These are phyloP conservation scores for Hoplodrina blanda DNA, from an alignment of 2,888 invertebrate genomes.

Conservation along the genomic window DNA sequence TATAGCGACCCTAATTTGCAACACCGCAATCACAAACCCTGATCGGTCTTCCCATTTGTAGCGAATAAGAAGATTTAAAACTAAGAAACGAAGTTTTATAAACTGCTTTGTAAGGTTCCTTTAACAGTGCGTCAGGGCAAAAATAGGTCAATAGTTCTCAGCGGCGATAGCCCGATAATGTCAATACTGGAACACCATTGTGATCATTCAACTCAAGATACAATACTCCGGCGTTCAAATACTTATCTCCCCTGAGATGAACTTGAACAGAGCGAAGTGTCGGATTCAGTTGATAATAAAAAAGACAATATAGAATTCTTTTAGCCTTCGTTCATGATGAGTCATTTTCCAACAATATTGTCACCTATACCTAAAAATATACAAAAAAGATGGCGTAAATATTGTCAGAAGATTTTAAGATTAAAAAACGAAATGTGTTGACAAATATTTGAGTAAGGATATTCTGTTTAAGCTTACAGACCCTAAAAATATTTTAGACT, in stretches of 20 bases:
- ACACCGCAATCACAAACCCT: too few relatives aligned
- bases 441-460: conserved; percentile 11
- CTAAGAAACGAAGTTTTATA: too few relatives aligned
- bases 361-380: background rate
- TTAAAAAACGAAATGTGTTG: conserved; percentile 22
- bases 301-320: conserved; percentile 15
- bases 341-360: conserved; percentile 18
- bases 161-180: conserved; percentile 40
- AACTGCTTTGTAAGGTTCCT: background rate
- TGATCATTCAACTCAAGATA: conserved; percentile 41
- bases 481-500: background rate
- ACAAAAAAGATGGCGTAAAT: background rate
- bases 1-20: too few relatives aligned
- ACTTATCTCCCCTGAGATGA: conserved; percentile 48
- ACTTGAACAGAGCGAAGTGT: conserved; percentile 18
- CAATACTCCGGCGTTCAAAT: conserved; percentile 26
- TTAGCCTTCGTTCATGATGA: background rate
- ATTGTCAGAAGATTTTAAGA: background rate
- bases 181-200: conserved; percentile 53
- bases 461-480: conserved; percentile 17
- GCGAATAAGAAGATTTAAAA: too few relatives aligned
- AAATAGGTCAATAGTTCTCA: conserved; percentile 39
- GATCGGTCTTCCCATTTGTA: too few relatives aligned
- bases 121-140: conserved; percentile 21
- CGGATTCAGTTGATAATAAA: conserved; percentile 21